phyloP scores from a whole-genome alignment of 2,888 invertebrate genomes.

The Amblyjoppa fuscipennis region DNA sequence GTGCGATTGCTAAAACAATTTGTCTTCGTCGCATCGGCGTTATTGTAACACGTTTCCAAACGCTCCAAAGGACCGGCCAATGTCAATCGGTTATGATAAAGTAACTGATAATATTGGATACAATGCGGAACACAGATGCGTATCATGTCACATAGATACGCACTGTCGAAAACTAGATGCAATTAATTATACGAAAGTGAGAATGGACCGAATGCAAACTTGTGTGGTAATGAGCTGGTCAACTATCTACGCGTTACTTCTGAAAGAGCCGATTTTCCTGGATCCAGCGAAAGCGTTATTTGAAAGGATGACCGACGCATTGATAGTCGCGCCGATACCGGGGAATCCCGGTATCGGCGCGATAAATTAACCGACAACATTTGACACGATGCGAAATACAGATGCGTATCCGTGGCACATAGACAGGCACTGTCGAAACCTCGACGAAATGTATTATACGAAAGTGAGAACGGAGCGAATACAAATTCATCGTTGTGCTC shows the following conservation, averaged over 20 bases:
- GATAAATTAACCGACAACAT: conserved; percentile 13
- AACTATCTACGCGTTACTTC: background rate
- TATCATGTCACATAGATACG: background rate
- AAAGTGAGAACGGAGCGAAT: conserved; percentile 5
- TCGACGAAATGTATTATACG: conserved; percentile 17
- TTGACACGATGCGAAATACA: background rate
- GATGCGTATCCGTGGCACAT: background rate
- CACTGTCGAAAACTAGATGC: background rate
- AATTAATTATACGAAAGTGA: conserved; percentile 19
- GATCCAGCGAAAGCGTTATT: background rate
- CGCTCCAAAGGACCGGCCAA: background rate
- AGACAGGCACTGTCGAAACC: background rate
- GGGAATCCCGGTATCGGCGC: background rate
- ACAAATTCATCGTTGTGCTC: background rate
- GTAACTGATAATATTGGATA: conserved; percentile 1
- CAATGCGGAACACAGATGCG: background rate
- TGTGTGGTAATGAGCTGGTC: background rate
- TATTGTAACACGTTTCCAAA: conserved; percentile 3
- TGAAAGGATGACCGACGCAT: background rate
- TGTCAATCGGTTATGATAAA: conserved; percentile 21
- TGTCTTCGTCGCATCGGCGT: background rate
- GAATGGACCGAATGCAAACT: conserved; percentile 1
- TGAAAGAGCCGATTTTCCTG: background rate
- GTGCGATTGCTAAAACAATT: background rate
- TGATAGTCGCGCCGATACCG: background rate